A percentile compares a stretch with the other conserved stretches of the same genome.
phyloP scores from a whole-genome alignment of 1,140 invertebrate species.

The Brachionus manjavacas region DNA sequence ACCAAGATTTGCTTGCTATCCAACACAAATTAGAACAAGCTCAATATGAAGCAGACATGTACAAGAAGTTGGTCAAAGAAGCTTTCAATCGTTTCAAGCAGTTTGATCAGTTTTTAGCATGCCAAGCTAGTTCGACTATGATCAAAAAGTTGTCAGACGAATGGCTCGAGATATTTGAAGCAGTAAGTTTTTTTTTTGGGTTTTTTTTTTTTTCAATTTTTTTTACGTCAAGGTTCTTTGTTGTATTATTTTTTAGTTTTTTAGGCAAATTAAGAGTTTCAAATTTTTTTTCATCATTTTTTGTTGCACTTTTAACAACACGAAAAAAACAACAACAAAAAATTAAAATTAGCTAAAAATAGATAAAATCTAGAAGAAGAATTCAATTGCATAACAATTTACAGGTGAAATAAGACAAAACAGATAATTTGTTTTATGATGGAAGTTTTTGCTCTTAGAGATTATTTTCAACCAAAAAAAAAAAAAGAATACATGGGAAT shows the following conservation, averaged over 20 bases:
- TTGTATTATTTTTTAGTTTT: neutral
- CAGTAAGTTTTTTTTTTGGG: neutral
- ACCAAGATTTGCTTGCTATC: slow-evolving; percentile 1
- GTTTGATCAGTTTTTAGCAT: neutral
- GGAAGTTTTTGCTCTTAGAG: too few relatives aligned
- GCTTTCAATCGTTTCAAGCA: slow-evolving; percentile 26
- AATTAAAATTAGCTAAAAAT: too few relatives aligned
- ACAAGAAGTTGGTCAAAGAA: slow-evolving; percentile 46
- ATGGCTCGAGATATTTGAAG: slow-evolving; percentile 8
- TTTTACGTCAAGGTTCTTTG: too few relatives aligned
- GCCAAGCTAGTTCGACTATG: neutral
- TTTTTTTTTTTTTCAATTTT: neutral
- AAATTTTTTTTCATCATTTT: neutral
- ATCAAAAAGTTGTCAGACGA: neutral
- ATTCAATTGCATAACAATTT: too few relatives aligned
- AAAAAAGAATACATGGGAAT: too few relatives aligned
- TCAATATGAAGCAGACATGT: neutral
- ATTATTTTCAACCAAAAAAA: too few relatives aligned
- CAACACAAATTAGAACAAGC: neutral
- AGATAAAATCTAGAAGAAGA: too few relatives aligned
- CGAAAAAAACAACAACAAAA: too few relatives aligned
- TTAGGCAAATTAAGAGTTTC: neutral
- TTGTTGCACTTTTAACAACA: too few relatives aligned
- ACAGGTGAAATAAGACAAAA: too few relatives aligned
- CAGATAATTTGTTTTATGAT: too few relatives aligned